Conservation (phyloP, 2,113 vertebrate species). For the Coreoperca whiteheadi region DNA sequence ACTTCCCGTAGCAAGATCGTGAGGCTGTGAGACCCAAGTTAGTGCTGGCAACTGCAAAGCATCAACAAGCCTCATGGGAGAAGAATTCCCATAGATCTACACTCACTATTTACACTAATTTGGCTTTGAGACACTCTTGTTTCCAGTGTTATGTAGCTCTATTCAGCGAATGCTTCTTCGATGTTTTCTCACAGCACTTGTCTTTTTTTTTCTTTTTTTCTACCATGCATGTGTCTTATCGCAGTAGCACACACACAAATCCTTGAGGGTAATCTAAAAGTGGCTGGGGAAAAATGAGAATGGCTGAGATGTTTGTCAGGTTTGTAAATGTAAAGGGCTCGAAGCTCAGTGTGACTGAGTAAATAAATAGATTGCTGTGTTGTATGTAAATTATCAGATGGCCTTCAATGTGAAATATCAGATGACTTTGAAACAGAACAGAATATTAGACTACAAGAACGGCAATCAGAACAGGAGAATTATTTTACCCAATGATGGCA, state of each 20-base stretch:
- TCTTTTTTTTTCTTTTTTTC: not conserved
- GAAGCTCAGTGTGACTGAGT: conserved; percentile 33
- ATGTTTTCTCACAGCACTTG: conserved; percentile 29
- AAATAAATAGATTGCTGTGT: conserved; percentile 38
- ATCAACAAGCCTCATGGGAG: conserved; percentile 48
- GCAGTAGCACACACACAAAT: conserved; percentile 44
- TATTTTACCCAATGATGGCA: not conserved
- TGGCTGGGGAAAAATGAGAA: conserved; percentile 41
- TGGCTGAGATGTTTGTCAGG: conserved; percentile 48
- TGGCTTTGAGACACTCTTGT: conserved; percentile 36
- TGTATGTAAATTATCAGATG: conserved; percentile 47
- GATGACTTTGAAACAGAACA: conserved; percentile 25
- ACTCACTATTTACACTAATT: conserved; percentile 56
- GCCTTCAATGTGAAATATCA: conserved; percentile 39
- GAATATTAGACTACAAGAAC: conserved; percentile 12
- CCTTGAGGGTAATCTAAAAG: conserved; percentile 50
- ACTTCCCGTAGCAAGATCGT: conserved; percentile 9
- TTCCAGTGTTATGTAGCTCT: conserved; percentile 29
- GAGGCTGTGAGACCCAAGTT: conserved; percentile 34
- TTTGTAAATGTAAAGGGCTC: conserved; percentile 51
- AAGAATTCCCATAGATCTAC: conserved; percentile 52
- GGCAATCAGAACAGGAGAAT: not conserved
- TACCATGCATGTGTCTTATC: conserved; percentile 32
- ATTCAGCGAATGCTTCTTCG: conserved; percentile 15
- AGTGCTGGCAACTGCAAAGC: conserved; percentile 42